Conservation (phyloP, 2,113 vertebrate genomes). For the Carlito syrichta region DNA sequence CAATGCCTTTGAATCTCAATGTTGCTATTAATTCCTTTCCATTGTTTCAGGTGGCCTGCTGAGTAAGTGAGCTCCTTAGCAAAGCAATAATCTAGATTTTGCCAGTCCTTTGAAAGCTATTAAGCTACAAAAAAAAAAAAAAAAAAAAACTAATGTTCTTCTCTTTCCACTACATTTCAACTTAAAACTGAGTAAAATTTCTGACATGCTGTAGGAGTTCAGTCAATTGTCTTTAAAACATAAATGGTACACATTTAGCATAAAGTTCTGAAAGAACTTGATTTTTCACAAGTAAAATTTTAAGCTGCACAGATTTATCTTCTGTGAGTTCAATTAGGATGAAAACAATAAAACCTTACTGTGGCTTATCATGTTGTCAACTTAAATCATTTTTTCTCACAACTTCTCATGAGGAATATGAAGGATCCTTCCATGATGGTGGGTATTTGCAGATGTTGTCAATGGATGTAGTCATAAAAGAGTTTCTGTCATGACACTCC, state of each 20-base stretch:
- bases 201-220: background rate
- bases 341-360: background rate
- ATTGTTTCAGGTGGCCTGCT: too few species aligned
- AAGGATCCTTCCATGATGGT: background rate
- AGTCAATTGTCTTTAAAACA: background rate
- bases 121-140: background rate
- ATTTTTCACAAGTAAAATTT: background rate
- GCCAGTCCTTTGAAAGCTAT: background rate
- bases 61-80: background rate
- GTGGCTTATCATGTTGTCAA: background rate
- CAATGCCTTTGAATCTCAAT: background rate
- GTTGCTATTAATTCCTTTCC: background rate
- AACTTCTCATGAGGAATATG: background rate
- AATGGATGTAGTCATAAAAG: background rate
- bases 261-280: background rate
- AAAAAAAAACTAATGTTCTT: background rate
- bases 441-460: background rate
- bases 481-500: background rate
- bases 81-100: background rate
- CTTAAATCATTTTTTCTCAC: background rate
- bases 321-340: background rate
- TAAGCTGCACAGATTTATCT: background rate
- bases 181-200: background rate
- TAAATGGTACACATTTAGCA: background rate
- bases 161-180: background rate